Evolutionary conservation across 2,797 vertebrate species (phyloP).

Genomic region (Ptychadena robeensis): DNA sequence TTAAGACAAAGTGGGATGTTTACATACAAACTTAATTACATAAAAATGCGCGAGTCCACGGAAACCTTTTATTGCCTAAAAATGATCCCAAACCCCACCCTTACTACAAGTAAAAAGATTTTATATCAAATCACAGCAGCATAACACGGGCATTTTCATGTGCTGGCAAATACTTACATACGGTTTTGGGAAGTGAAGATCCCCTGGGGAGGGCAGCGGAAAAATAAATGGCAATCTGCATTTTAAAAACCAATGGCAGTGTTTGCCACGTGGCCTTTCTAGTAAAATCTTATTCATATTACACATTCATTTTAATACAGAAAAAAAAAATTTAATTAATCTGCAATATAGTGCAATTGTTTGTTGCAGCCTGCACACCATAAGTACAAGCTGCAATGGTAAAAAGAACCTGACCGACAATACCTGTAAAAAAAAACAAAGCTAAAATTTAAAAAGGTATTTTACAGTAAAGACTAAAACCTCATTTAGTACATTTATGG

Average conservation of each 20-base stretch:
- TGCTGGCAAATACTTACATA: constrained; percentile 60
- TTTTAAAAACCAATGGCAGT: constrained; percentile 67
- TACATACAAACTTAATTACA: neutral
- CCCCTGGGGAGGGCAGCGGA: constrained; percentile 25
- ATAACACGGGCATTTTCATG: constrained; percentile 77
- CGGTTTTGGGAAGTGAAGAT: constrained; percentile 26
- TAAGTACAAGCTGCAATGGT: constrained; percentile 73
- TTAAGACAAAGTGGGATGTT: constrained; percentile 16
- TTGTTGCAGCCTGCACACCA: constrained; percentile 71
- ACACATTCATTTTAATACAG: constrained; percentile 74
- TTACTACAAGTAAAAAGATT: constrained; percentile 76
- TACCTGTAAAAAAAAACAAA: constrained; percentile 76
- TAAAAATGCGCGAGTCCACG: constrained; percentile 27
- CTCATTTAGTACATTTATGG: constrained; percentile 85
- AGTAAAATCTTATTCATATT: constrained; percentile 66
- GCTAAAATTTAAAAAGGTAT: constrained; percentile 82
- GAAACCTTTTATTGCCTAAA: constrained; percentile 80
- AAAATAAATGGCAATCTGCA: constrained; percentile 52
- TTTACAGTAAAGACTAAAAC: constrained; percentile 94
- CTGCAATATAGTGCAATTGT: constrained; percentile 79
- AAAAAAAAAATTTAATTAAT: constrained; percentile 70
- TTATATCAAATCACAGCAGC: constrained; percentile 83
- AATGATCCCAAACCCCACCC: constrained; percentile 57
- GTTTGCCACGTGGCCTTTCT: constrained; percentile 64
- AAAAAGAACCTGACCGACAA: constrained; percentile 76